A percentile compares a stretch with the other conserved stretches of the same genome.
Conservation (phyloP, 2,888 invertebrate species). For the Antheraea assamensis region DNA sequence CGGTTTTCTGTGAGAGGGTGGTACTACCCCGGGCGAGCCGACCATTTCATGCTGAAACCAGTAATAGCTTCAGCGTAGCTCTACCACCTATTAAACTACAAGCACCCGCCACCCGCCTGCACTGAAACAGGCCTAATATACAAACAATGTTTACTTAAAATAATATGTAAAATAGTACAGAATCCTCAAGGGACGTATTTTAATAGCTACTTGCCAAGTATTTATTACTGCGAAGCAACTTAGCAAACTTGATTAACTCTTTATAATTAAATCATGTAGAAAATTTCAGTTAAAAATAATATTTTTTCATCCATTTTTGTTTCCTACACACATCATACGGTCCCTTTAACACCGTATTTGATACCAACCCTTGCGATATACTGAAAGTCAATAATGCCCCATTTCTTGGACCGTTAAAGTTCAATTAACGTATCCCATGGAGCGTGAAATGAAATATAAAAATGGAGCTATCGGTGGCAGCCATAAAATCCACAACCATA, state of each 20-base stretch:
- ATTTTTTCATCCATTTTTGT: background rate
- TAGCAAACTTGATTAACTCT: background rate
- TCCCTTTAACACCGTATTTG: slow-evolving; percentile 37
- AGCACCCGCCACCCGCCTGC: too few species aligned
- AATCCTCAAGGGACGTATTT: too few species aligned
- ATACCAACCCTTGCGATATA: slow-evolving; percentile 48
- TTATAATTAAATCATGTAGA: background rate
- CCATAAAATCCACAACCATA: slow-evolving; percentile 64
- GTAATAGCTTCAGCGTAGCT: too few species aligned
- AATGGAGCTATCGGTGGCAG: slow-evolving; percentile 56
- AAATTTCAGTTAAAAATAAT: background rate
- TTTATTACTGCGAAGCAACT: background rate
- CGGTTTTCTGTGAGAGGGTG: too few species aligned
- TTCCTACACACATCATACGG: slow-evolving; percentile 30
- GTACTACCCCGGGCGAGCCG: too few species aligned
- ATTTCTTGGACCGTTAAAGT: slow-evolving; percentile 68
- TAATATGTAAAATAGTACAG: too few species aligned
- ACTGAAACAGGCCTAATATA: too few species aligned
- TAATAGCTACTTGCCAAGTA: too few species aligned
- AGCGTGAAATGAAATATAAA: slow-evolving; percentile 74
- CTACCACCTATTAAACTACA: too few species aligned
- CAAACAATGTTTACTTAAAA: too few species aligned
- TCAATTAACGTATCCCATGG: slow-evolving; percentile 68
- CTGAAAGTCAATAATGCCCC: slow-evolving; percentile 61
- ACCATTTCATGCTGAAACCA: too few species aligned